phyloP scores from a whole-genome alignment of 2,797 vertebrate species.

The Cottoperca gobio region DNA sequence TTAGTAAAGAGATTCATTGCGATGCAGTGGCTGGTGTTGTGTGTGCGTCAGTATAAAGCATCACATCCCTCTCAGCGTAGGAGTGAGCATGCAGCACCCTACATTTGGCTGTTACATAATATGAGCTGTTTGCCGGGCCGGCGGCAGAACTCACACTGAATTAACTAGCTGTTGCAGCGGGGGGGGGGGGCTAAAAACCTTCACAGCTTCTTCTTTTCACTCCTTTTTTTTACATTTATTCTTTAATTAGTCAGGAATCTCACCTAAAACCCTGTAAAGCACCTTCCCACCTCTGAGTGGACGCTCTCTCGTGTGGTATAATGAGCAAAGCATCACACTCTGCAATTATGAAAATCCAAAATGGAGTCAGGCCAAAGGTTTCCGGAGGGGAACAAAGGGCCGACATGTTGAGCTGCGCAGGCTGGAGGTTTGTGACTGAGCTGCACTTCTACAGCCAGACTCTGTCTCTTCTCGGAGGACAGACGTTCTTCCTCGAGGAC shows the following conservation, averaged over 20 bases:
- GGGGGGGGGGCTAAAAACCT: conserved; percentile 39
- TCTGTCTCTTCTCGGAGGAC: background rate
- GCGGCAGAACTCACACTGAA: conserved; percentile 68
- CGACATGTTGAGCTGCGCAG: conserved; percentile 27
- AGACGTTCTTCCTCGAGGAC: too few relatives aligned
- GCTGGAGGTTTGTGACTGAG: conserved; percentile 29
- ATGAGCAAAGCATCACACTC: conserved; percentile 37
- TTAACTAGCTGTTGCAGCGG: conserved; percentile 47
- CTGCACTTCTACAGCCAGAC: conserved; percentile 20
- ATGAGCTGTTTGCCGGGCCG: conserved; percentile 54
- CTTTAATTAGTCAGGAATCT: conserved; percentile 26
- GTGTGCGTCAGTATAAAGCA: conserved; percentile 51
- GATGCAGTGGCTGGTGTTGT: conserved; percentile 30
- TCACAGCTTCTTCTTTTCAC: conserved; percentile 31
- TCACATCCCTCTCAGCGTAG: conserved; percentile 57
- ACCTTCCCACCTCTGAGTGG: conserved; percentile 38
- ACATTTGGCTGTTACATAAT: conserved; percentile 71
- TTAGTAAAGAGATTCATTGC: conserved; percentile 30
- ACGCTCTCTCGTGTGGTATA: conserved; percentile 21
- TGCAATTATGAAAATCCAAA: conserved; percentile 42
- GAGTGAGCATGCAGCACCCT: conserved; percentile 59
- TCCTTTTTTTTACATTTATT: background rate
- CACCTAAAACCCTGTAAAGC: conserved; percentile 32
- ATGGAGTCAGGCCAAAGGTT: conserved; percentile 35
- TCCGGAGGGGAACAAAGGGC: conserved; percentile 23